Base-by-base conservation (phyloP, 1,140 invertebrate genomes). In the Tetragnatha versicolor region DNA sequence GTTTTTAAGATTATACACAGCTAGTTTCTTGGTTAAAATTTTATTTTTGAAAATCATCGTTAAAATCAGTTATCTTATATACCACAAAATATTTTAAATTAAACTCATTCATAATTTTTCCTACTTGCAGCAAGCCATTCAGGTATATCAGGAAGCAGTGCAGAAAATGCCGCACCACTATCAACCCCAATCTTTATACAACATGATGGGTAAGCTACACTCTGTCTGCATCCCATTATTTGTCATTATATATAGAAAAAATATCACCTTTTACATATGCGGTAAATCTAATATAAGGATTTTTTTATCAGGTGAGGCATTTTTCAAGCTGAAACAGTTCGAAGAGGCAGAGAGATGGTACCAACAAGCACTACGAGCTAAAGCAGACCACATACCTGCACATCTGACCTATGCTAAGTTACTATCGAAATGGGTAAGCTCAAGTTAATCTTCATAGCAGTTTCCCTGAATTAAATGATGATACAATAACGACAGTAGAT, bases 361-460 rank as follows among this genome's bases (percentile, higher is more conserved):
- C 85, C 88, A 90, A 51, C 91, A 93, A 66, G 93, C 94, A 3
- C 85, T 96, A 31, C 89, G 90, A 53, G 89, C 90, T 42, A 93
- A 95, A 85, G 92, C 93, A 49, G 91, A 94, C 84, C 93, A 96
- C 85, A 90, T 94, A 70, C 93, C 93, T n/a, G 93, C 94, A 39
- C 93, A 97, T 85, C 89, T 97, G 60, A 95, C 94, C 55, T 94
- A 96, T 83, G 95, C 94, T 51, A 95, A 95, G 86, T 90, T 97
- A 65, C 87, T 95, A 27, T 92, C 94, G 45, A 91, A 92, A 88
- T 94, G 94, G 90, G 95, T 96, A 89, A 91, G 91, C 89, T 66
- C 37, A 45, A 3, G 9, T 39, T 65, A 27, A 9, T 29, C 20
- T 7, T 58, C 6, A 25, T 58, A 25, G 29, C 14, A 58, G 29